phyloP scores from a whole-genome alignment of 2,888 invertebrate species.

The Labia minor region DNA sequence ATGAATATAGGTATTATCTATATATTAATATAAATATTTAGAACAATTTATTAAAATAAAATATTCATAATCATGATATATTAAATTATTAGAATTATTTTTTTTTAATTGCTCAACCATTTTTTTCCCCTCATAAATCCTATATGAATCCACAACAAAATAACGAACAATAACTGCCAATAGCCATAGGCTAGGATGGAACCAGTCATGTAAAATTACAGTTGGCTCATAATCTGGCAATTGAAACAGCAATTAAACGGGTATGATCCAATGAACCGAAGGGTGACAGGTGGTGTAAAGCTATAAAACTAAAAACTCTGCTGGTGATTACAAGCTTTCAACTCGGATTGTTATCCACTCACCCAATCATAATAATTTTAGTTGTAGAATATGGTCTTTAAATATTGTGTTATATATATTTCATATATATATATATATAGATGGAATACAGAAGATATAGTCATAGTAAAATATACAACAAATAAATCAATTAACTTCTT shows the following conservation, averaged over 20 bases:
- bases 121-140: background rate
- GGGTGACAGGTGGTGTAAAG: background rate
- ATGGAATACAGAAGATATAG: too few species aligned
- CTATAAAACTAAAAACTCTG: background rate
- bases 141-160: background rate
- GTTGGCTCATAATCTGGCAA: background rate
- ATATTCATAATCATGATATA: too few species aligned
- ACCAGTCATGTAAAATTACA: background rate
- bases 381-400: too few species aligned
- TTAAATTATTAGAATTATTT: too few species aligned
- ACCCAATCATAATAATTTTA: background rate
- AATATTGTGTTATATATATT: too few species aligned
- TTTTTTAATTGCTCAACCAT: background rate
- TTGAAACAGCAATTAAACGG: background rate
- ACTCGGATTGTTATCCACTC: background rate
- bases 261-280: background rate
- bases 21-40: too few species aligned
- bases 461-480: too few species aligned
- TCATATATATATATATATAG: too few species aligned
- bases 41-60: too few species aligned
- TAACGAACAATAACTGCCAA: background rate
- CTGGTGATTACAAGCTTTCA: background rate
- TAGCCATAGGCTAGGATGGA: background rate
- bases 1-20: too few species aligned
- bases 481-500: too few species aligned